phyloP scores from a whole-genome alignment of 2,888 invertebrate genomes.

The Melanostoma scalare region DNA sequence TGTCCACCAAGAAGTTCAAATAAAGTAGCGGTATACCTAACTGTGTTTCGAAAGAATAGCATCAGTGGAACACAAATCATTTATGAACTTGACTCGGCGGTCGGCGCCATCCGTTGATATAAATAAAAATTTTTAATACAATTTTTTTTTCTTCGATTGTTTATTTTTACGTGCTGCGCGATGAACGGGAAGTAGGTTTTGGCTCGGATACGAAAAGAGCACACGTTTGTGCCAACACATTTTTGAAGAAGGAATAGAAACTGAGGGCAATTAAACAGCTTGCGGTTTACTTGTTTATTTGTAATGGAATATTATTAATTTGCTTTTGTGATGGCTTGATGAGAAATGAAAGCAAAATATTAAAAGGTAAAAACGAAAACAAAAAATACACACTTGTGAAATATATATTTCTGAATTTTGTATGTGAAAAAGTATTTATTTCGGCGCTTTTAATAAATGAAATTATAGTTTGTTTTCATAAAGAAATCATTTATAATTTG shows the following conservation, averaged over 20 bases:
- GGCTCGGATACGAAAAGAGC: slow-evolving; percentile 50
- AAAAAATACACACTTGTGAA: slow-evolving; percentile 1
- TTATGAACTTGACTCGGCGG: slow-evolving; percentile 48
- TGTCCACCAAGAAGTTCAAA: not conserved
- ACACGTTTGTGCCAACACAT: slow-evolving; percentile 55
- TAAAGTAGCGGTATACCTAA: slow-evolving; percentile 6
- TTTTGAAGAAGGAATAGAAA: slow-evolving; percentile 42
- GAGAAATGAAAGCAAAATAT: slow-evolving; percentile 17
- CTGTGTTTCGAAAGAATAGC: slow-evolving; percentile 4
- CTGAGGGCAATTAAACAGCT: slow-evolving; percentile 58
- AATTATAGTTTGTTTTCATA: too few relatives aligned
- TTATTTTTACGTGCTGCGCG: slow-evolving; percentile 54
- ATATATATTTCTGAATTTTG: not conserved
- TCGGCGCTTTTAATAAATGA: too few relatives aligned
- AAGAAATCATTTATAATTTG: too few relatives aligned
- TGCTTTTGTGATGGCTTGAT: slow-evolving; percentile 35
- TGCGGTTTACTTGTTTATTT: slow-evolving; percentile 64
- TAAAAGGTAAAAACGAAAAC: not conserved
- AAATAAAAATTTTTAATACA: slow-evolving; percentile 53
- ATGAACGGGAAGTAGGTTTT: slow-evolving; percentile 63
- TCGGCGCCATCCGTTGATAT: slow-evolving; percentile 52
- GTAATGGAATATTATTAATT: slow-evolving; percentile 66
- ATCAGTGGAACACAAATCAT: slow-evolving; percentile 32
- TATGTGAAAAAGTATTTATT: too few relatives aligned
- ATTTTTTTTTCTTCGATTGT: slow-evolving; percentile 30